These are phyloP conservation scores for Antheraea assamensis DNA, from an alignment of 2,888 invertebrate species.

Conservation along the genomic window DNA sequence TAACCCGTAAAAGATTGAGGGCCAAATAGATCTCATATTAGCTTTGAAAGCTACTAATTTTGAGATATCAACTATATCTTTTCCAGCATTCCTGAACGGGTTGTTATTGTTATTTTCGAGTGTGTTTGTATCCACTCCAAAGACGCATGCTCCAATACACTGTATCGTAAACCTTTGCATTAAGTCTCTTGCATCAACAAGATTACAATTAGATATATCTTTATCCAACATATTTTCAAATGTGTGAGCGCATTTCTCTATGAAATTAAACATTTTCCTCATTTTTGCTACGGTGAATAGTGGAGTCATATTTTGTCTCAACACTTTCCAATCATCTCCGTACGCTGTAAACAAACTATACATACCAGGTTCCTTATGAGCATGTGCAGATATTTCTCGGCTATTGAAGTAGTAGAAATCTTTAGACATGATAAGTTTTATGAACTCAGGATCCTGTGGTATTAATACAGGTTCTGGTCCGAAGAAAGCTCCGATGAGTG, in stretches of 20 bases:
- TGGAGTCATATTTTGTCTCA: conserved; percentile 36
- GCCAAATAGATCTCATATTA: conserved; percentile 24
- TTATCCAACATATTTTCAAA: conserved; percentile 28
- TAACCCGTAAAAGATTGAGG: conserved; percentile 25
- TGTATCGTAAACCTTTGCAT: conserved; percentile 26
- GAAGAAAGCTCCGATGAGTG: conserved; percentile 33
- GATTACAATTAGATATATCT: conserved; percentile 20
- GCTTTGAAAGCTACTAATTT: conserved; percentile 13
- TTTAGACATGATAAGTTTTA: conserved; percentile 33
- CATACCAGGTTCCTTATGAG: conserved; percentile 18
- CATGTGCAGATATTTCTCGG: conserved; percentile 30
- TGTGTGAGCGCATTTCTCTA: conserved; percentile 30
- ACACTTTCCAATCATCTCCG: conserved; percentile 32
- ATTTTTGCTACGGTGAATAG: conserved; percentile 32
- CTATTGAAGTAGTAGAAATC: conserved; percentile 38
- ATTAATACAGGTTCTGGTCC: conserved; percentile 36
- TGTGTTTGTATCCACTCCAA: conserved; percentile 26
- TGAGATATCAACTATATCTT: conserved; percentile 8
- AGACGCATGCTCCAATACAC: conserved; percentile 25
- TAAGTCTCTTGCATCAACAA: conserved; percentile 22
- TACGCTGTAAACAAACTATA: conserved; percentile 21
- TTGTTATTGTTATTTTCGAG: conserved; percentile 21
- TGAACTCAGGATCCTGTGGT: conserved; percentile 32
- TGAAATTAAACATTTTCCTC: conserved; percentile 37
- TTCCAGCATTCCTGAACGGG: conserved; percentile 21